phyloP scores from a whole-genome alignment of 2,113 vertebrate genomes.

The Notothenia rossii region DNA sequence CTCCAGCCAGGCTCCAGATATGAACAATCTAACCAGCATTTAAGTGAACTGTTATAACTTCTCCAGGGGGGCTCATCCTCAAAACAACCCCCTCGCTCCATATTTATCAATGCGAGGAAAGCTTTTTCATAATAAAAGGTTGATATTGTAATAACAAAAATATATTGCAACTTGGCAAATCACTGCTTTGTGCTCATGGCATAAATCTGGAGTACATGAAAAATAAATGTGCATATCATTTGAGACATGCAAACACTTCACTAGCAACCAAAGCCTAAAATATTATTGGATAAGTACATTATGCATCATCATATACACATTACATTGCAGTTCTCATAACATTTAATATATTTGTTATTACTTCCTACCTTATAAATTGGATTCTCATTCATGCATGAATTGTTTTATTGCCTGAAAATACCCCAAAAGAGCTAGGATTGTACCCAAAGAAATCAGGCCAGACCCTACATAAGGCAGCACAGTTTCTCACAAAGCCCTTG shows the following conservation, averaged over 20 bases:
- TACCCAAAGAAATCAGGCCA: too few relatives aligned
- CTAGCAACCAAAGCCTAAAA: not conserved
- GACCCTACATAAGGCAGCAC: too few relatives aligned
- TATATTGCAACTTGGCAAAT: conserved; percentile 2
- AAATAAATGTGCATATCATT: not conserved
- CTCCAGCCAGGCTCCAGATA: conserved; percentile 70
- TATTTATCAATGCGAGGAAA: conserved; percentile 41
- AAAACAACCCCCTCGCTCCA: conserved; percentile 39
- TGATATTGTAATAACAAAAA: conserved; percentile 22
- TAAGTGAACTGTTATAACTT: conserved; percentile 66
- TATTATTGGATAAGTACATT: not conserved
- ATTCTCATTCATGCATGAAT: conserved; percentile 12
- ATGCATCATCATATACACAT: conserved; percentile 9
- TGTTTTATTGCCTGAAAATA: not conserved
- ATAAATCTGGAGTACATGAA: not conserved
- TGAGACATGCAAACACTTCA: not conserved
- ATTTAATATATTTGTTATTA: conserved; percentile 6
- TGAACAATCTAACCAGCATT: conserved; percentile 67
- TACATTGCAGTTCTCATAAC: conserved; percentile 17
- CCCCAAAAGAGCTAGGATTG: too few relatives aligned
- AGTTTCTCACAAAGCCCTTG: too few relatives aligned
- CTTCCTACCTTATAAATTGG: not conserved
- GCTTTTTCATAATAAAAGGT: conserved; percentile 17
- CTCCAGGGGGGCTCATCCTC: conserved; percentile 54
- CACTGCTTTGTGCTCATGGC: not conserved